Evolutionary conservation across 2,888 invertebrate species (phyloP).

Genomic region (Vesta saturnalis): DNA sequence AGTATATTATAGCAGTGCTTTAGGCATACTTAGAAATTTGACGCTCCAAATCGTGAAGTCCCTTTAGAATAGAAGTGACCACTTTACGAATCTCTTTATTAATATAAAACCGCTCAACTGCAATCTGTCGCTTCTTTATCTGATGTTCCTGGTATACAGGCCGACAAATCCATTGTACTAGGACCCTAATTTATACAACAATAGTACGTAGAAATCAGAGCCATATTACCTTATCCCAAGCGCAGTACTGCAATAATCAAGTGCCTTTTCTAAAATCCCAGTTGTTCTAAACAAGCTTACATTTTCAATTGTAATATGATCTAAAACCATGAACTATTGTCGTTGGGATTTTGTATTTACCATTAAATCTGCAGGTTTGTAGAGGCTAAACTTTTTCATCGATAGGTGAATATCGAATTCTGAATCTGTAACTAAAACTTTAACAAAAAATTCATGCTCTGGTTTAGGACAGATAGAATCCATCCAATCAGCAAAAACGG

Average conservation of each 20-base stretch:
- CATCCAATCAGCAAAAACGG: constrained; percentile 75
- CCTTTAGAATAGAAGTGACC: constrained; percentile 72
- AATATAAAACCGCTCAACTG: constrained; percentile 79
- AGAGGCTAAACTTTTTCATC: constrained; percentile 75
- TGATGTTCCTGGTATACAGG: constrained; percentile 83
- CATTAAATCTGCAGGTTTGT: constrained; percentile 71
- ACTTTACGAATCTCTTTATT: constrained; percentile 72
- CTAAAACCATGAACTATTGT: constrained; percentile 79
- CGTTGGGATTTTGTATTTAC: constrained; percentile 52
- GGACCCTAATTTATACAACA: no score
- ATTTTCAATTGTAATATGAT: constrained; percentile 89
- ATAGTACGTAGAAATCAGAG: no score
- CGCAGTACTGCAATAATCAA: constrained; percentile 90
- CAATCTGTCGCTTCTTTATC: constrained; percentile 84
- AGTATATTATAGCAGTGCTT: background rate
- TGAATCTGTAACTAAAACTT: constrained; percentile 86
- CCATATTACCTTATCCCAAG: constrained; percentile 83
- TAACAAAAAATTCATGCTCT: constrained; percentile 78
- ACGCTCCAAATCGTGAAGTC: constrained; percentile 93
- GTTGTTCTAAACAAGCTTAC: constrained; percentile 80
- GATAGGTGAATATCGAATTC: constrained; percentile 88
- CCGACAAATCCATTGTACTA: constrained; percentile 93
- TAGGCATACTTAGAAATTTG: constrained; percentile 81
- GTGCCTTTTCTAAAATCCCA: constrained; percentile 80
- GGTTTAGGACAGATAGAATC: constrained; percentile 73